A percentile compares a stretch with the other conserved stretches of the same genome.
phyloP scores from a whole-genome alignment of 1,140 invertebrate genomes.

The Papilio helenus region DNA sequence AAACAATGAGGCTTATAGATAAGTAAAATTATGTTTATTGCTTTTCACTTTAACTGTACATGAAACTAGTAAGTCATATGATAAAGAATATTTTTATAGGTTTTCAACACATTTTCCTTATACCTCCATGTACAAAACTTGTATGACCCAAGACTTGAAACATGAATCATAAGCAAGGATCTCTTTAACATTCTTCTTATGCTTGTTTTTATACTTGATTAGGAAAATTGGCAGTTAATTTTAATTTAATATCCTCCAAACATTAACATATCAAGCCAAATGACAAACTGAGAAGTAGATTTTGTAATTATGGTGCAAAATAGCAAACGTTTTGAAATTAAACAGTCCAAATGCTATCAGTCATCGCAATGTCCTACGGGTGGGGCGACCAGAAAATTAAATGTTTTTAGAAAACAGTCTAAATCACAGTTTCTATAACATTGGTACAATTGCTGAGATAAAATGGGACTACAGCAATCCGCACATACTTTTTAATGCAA shows the following conservation, averaged over 20 bases:
- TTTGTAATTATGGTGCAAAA: neutral
- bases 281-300: neutral
- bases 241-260: neutral
- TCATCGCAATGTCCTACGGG: slow-evolving; percentile 67
- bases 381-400: slow-evolving; percentile 71
- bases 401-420: slow-evolving; percentile 44
- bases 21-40: slow-evolving; percentile 2
- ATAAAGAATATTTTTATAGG: neutral
- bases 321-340: neutral
- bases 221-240: neutral
- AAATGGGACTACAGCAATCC: slow-evolving; percentile 26
- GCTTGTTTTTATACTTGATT: neutral
- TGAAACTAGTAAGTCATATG: neutral
- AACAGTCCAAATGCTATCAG: slow-evolving; percentile 47
- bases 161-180: slow-evolving; percentile 2
- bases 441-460: neutral
- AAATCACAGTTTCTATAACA: slow-evolving; percentile 37
- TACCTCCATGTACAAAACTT: slow-evolving; percentile 5
- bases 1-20: neutral
- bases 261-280: neutral
- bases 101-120: neutral
- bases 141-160: neutral
- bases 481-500: slow-evolving; percentile 59
- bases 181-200: neutral
- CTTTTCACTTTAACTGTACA: neutral